Base-by-base conservation (phyloP, 2,113 vertebrate genomes). In the Sebastes fasciatus region DNA sequence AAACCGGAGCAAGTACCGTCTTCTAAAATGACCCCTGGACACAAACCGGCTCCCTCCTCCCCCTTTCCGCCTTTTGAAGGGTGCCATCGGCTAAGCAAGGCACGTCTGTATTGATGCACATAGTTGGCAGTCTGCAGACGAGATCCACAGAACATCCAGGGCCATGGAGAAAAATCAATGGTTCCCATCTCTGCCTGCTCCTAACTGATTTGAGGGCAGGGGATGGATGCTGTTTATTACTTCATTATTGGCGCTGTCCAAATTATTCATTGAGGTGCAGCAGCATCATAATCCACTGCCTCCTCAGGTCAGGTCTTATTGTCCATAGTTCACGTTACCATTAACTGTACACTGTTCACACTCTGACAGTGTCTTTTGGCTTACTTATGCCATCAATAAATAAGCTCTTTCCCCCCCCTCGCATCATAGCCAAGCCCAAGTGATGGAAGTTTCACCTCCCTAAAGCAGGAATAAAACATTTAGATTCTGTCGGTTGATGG, bases 91-190 rank as follows among this genome's bases (percentile, higher is more conserved):
- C 49, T 54, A 93, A 86, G 83, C 94, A 6, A 58, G 61, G 89
- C 93, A 94, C 88, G 92, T 93, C 79, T 63, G 88, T 93, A 94
- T 94, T 87, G 93, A 94, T 83, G 88, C 80, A 70, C 83, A 67
- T 80, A 90, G 90, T 94, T 93, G 91, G 92, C 91, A 93, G 92
- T 93, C 92, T 86, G 82, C 84, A 87, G 90, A 88, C 84, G 54
- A 81, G 90, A 91, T 89, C 87, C 90, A 81, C 84, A 80, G 64
- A 88, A 91, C 83, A 86, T 91, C 88, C 85, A 88, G 91, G 90
- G 88, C 89, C 82, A 65, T 58, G 83, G 72, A 87, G 83, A 89
- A 94, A 34, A 94, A 94, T 95, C 94, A 83, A 95, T 95, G 92
- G 76, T 83, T 89, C 87, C 89, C 83, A 91, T 87, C 86, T 85